Conservation (phyloP, 92 coral and sea anemone species). For the Porites divaricata region DNA sequence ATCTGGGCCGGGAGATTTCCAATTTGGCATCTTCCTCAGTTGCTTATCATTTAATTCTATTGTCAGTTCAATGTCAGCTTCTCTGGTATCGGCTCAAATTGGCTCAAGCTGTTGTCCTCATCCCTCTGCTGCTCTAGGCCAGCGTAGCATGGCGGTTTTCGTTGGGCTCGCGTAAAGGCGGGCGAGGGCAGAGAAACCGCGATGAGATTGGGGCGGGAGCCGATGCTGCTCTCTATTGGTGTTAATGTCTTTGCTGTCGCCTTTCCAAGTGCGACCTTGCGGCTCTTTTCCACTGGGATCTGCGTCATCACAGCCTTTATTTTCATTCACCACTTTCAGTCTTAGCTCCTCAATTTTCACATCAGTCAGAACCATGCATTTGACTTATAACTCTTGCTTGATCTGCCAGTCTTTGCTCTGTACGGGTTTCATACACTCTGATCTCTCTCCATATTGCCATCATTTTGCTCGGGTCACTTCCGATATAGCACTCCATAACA, state of each 20-base stretch:
- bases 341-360: neutral
- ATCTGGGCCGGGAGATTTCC: conserved; percentile 64
- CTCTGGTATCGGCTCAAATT: conserved; percentile 15
- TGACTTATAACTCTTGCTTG: neutral
- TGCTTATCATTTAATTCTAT: conserved; percentile 6
- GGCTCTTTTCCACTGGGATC: no score
- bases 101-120: conserved; percentile 25
- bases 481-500: conserved; percentile 34
- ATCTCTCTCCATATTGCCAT: no score
- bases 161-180: no score
- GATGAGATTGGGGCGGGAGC: no score
- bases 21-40: conserved; percentile 40
- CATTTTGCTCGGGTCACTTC: conserved; percentile 22
- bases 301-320: conserved; percentile 21
- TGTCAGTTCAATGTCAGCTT: conserved; percentile 27
- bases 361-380: neutral
- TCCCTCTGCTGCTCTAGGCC: no score
- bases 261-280: no score
- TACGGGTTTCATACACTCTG: neutral
- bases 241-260: no score
- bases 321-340: neutral
- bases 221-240: no score
- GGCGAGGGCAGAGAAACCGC: no score
- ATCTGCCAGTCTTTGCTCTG: conserved; percentile 1
- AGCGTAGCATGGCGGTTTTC: no score